Conservation (phyloP, 2,113 vertebrate genomes). For the Cephalopholis sonnerati region DNA sequence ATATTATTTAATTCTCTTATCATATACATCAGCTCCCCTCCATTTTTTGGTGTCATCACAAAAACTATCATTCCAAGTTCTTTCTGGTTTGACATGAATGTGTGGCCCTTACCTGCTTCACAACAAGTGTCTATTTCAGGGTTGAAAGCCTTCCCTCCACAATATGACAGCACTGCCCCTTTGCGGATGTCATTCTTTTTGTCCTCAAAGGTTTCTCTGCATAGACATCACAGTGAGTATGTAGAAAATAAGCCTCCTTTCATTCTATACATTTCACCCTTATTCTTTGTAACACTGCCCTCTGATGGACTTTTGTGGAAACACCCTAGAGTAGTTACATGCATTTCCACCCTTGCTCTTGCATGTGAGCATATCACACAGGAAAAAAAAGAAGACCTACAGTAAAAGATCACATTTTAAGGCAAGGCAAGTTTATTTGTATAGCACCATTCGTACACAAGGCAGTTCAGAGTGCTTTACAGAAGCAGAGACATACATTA, state of each 20-base stretch:
- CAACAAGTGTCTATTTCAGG: conserved; percentile 49
- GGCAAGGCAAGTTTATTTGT: too few relatives aligned
- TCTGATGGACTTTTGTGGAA: too few relatives aligned
- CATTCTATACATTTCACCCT: background rate
- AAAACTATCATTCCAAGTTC: background rate
- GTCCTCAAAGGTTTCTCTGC: background rate
- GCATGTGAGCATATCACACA: too few relatives aligned
- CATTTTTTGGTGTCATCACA: background rate
- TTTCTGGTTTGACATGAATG: background rate
- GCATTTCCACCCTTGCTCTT: too few relatives aligned
- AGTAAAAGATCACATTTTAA: too few relatives aligned
- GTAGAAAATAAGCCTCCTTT: background rate
- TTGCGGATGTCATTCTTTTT: too few relatives aligned
- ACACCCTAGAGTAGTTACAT: too few relatives aligned
- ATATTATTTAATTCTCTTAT: background rate
- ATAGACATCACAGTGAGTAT: background rate
- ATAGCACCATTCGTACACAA: too few relatives aligned
- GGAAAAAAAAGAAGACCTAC: too few relatives aligned
- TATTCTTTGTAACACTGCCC: conserved; percentile 51
- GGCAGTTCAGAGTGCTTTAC: too few relatives aligned
- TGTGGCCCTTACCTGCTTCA: conserved; percentile 15
- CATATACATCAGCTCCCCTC: background rate
- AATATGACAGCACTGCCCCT: conserved; percentile 20
- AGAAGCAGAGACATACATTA: too few relatives aligned
- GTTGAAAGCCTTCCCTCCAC: conserved; percentile 8